Conservation (phyloP, 2,797 vertebrate species). For the Acanthornis magna region DNA sequence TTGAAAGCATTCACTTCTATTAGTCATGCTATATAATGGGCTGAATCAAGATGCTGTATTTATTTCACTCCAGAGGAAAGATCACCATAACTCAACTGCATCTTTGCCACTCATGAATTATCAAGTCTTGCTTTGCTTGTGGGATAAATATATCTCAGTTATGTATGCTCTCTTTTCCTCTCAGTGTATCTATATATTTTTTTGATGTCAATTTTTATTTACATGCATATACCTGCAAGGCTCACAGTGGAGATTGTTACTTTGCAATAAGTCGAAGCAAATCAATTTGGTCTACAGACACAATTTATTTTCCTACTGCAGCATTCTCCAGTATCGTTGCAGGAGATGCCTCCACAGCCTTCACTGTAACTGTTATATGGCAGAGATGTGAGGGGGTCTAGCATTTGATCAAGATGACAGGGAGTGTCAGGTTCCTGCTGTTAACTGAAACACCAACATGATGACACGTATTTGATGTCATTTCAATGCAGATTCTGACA, state of each 20-base stretch:
- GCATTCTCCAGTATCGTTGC: constrained; percentile 16
- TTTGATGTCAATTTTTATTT: constrained; percentile 72
- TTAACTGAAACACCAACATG: constrained; percentile 34
- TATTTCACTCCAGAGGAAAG: constrained; percentile 73
- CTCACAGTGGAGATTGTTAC: constrained; percentile 70
- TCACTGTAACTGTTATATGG: constrained; percentile 14
- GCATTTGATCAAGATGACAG: constrained; percentile 72
- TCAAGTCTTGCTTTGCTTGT: constrained; percentile 66
- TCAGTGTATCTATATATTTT: constrained; percentile 65
- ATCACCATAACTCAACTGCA: constrained; percentile 66
- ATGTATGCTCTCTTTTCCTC: constrained; percentile 70
- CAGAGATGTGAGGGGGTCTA: constrained; percentile 51
- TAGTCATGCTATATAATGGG: constrained; percentile 45
- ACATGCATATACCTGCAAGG: constrained; percentile 67
- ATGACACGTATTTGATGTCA: constrained; percentile 75
- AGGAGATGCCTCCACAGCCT: constrained; percentile 19
- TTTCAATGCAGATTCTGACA: constrained; percentile 77
- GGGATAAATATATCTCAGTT: constrained; percentile 76
- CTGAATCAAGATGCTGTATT: constrained; percentile 58
- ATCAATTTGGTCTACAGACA: constrained; percentile 65
- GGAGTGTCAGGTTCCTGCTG: constrained; percentile 53
- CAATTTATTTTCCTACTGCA: constrained; percentile 53
- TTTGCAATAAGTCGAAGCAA: constrained; percentile 67
- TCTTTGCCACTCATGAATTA: constrained; percentile 75
- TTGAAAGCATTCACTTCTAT: constrained; percentile 61